Evolutionary conservation across 92 coral and sea anemone genomes (phyloP).

Genomic region (Paramuricea clavata): DNA sequence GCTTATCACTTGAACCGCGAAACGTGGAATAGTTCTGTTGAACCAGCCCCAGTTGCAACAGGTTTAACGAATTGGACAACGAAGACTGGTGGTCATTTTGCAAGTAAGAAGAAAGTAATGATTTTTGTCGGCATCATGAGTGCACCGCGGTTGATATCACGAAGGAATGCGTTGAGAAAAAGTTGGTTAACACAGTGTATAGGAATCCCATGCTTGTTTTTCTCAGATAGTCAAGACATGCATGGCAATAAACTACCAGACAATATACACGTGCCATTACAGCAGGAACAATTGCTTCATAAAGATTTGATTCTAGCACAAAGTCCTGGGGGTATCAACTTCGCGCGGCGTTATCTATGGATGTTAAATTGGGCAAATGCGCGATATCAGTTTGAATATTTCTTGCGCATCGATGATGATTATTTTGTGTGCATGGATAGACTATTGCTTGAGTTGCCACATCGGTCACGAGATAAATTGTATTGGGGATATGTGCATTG

Average conservation of each 20-base stretch:
- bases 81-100: not conserved
- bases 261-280: conserved; percentile 3
- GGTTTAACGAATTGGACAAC: not conserved
- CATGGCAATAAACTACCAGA: conserved; percentile 23
- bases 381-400: conserved; percentile 83
- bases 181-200: conserved; percentile 88
- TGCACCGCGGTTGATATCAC: conserved; percentile 88
- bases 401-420: conserved; percentile 92
- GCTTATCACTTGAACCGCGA: not conserved
- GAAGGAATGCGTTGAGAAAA: conserved; percentile 84
- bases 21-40: not conserved
- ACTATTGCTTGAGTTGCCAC: conserved; percentile 82
- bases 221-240: conserved; percentile 75
- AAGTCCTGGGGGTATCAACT: conserved; percentile 78
- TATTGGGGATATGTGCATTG: conserved; percentile 97
- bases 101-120: conserved; percentile 46
- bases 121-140: conserved; percentile 83
- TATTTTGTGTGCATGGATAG: conserved; percentile 88
- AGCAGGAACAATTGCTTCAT: conserved; percentile 32
- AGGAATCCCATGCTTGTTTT: conserved; percentile 85
- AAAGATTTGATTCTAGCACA: conserved; percentile 36
- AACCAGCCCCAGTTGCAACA: not conserved
- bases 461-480: conserved; percentile 72
- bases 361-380: conserved; percentile 78
- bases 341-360: conserved; percentile 88